These are phyloP conservation scores for Drosophila tani DNA, from an alignment of 1,140 invertebrate species.

Conservation along the genomic window DNA sequence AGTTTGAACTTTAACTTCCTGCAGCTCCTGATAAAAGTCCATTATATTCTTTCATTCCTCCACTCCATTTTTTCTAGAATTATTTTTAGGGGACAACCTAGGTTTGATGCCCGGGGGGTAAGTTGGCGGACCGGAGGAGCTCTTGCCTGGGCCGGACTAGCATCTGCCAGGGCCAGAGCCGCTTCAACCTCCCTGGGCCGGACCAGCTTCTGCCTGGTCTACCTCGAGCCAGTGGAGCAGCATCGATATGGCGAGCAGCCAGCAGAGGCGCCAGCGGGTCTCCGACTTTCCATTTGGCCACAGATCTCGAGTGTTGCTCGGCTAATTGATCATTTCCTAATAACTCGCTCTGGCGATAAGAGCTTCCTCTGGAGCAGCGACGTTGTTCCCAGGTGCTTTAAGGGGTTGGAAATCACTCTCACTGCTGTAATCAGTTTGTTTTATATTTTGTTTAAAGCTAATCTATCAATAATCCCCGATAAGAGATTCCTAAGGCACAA, in stretches of 20 bases:
- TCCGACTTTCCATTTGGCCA: slow-evolving; percentile 51
- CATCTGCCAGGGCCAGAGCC: no score
- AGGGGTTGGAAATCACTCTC: not conserved
- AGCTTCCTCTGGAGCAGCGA: slow-evolving; percentile 9
- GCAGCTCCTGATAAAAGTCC: no score
- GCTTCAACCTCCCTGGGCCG: no score
- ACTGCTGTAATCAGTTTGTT: not conserved
- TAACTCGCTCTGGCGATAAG: slow-evolving; percentile 22
- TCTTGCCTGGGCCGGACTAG: no score
- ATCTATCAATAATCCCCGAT: not conserved
- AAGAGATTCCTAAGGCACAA: not conserved
- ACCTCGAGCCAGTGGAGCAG: not conserved
- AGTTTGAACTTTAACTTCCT: no score
- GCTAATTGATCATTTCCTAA: slow-evolving; percentile 65
- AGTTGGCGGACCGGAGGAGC: no score
- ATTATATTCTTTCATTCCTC: no score
- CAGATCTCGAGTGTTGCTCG: slow-evolving; percentile 19
- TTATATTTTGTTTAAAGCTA: not conserved
- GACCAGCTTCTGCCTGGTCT: not conserved
- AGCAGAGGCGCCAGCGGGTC: slow-evolving; percentile 49
- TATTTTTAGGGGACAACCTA: no score
- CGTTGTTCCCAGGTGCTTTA: not conserved
- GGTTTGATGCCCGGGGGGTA: no score
- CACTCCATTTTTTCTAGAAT: no score
- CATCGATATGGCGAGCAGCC: not conserved